Base-by-base conservation (phyloP, 2,888 invertebrate genomes). In the Gymnocheta viridis region DNA sequence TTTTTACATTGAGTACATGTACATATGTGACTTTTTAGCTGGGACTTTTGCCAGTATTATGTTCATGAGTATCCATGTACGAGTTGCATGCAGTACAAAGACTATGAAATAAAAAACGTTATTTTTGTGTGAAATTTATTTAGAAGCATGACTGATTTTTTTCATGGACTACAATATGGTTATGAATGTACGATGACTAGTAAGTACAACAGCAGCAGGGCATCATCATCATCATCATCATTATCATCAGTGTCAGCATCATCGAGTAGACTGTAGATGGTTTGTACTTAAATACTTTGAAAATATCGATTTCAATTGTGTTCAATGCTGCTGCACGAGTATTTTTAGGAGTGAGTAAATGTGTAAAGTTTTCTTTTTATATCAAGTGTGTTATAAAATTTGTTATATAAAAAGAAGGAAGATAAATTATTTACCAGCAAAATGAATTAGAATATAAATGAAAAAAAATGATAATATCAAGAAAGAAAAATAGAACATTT, bases 101-200 rank as follows among this genome's bases (percentile, higher is more conserved):
- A 24, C 12, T 54, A 35, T 62, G n/a, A 47, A 14, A 77, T 67
- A 58, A 49, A 70, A 72, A 77, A 72, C 73, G 60, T 66, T 82
- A 67, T 67, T 67, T 77, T 54, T 78, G 51, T 78, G 60, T 72
- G 41, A 77, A 78, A 56, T 38, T 54, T 62, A 72, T 82, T 78
- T 82, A 72, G 66, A 78, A 60, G 78, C 72, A 73, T 41, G 67
- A 78, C 64, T 73, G 78, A 51, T 32, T 19, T 70, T 72, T 82
- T 66, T 32, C 41, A 56, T 29, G 41, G 38, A 14, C 38, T 38
- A 9, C 22, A 49, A 56, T n/a, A 72, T n/a, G n/a, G 64, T 49
- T 69, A 17, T 76, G 27, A 29, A 44, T n/a, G 35, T 17, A 22
- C 2, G 19, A 38, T 12, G 35, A 38, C 1, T 38, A 12, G 35